A percentile compares a stretch with the other conserved stretches of the same genome.
Evolutionary conservation across 2,888 invertebrate species (phyloP).

Genomic region (Drosophila birchii): DNA sequence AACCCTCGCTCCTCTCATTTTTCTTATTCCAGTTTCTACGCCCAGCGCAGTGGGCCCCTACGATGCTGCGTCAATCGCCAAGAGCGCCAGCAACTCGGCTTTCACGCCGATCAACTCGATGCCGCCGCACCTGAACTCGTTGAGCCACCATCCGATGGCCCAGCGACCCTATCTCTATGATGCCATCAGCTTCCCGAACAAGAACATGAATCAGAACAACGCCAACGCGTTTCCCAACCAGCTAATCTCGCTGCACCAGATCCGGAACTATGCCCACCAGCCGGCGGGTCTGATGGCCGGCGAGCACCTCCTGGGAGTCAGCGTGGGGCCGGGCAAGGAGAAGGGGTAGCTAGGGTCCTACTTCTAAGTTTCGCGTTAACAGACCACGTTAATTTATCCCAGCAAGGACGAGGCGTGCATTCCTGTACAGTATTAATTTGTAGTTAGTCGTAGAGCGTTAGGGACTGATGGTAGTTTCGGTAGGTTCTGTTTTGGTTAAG

Average conservation of each 20-base stretch:
- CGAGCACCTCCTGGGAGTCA: slow-evolving; percentile 87
- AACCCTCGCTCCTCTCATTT: neutral
- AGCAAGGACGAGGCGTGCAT: slow-evolving; percentile 43
- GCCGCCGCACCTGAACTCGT: slow-evolving; percentile 90
- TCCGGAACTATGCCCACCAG: slow-evolving; percentile 97
- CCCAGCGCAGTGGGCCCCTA: slow-evolving; percentile 84
- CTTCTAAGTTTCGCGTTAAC: slow-evolving; percentile 76
- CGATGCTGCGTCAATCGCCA: slow-evolving; percentile 85
- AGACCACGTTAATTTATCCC: slow-evolving; percentile 36
- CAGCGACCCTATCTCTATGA: slow-evolving; percentile 96
- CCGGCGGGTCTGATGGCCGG: slow-evolving; percentile 90
- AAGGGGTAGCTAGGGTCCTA: slow-evolving; percentile 84
- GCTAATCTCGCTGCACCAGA: slow-evolving; percentile 97
- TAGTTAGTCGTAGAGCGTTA: slow-evolving; percentile 68
- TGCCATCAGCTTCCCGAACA: slow-evolving; percentile 94
- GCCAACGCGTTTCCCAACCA: slow-evolving; percentile 94
- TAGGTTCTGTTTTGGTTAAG: slow-evolving; percentile 27
- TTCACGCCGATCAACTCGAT: slow-evolving; percentile 96
- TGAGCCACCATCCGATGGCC: slow-evolving; percentile 89
- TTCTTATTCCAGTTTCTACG: slow-evolving; percentile 71
- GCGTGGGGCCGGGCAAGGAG: slow-evolving; percentile 84
- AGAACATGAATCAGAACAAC: slow-evolving; percentile 86
- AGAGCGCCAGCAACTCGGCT: slow-evolving; percentile 91
- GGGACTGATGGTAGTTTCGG: slow-evolving; percentile 20
- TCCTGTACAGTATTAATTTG: slow-evolving; percentile 77